Base-by-base conservation (phyloP, 2,113 vertebrate species). In the Syngnathus floridae region DNA sequence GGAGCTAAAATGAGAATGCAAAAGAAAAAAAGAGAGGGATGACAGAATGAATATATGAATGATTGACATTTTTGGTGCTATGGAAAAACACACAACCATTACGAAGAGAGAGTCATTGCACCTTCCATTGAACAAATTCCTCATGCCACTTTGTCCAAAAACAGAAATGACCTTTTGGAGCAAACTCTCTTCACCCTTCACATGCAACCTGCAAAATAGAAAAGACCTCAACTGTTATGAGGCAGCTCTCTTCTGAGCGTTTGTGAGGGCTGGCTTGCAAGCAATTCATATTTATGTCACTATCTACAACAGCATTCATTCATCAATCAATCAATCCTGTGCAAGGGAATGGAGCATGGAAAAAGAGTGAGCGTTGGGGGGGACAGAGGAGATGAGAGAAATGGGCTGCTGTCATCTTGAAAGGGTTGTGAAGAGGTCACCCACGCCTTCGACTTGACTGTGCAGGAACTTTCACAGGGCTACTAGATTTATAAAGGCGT, bases 241-340 rank as follows among this genome's bases (percentile, higher is more conserved):
- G 73, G 62, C 77, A 13, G 67, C 67, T 72, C 58, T 74, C 69
- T 60, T 72, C 67, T 38, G 69, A 61, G 74, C 83, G 79, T 74
- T 75, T 69, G 37, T 71, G 73, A 69, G 62, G 81, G 71, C 69
- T 66, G 64, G 79, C 64, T 72, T 77, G 77, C 21, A 69, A 14
- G 80, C 87, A 80, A 90, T 89, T 87, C 80, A 90, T 89, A 87
- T 90, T 88, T 86, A 87, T 87, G 89, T 82, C 87, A 83, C 81
- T 72, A 74, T 77, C 76, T 76, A 81, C 77, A 78, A 78, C 78
- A 61, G 76, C 69, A 72, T 62, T 80, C 69, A 72, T 62, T 80
- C 82, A 88, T 88, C 85, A 84, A 88, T 89, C 89, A 87, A 88
- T 90, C 88, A 87, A 77, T 81, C 81, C 81, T 74, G 77, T 74